Percentiles rank a stretch among this genome's conserved stretches.
Evolutionary conservation across 2,113 vertebrate genomes (phyloP).

Genomic region (Scopus umbretta): DNA sequence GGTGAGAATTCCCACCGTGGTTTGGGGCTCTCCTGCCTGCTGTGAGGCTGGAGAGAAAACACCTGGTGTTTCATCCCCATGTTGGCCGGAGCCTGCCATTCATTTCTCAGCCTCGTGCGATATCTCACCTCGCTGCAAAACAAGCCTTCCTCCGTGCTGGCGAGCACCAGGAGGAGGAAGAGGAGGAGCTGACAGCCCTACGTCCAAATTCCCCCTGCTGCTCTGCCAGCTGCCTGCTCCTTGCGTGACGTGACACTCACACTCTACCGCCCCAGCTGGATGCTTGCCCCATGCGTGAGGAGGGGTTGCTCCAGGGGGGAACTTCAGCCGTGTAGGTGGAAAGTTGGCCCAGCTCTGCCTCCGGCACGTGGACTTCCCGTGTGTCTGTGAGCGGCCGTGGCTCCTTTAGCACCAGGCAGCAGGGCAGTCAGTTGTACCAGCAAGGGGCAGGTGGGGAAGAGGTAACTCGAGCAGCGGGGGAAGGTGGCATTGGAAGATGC

Average conservation of each 20-base stretch:
- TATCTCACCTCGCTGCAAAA: conserved; percentile 43
- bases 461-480: neutral
- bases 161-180: neutral
- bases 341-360: neutral
- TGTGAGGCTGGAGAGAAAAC: neutral
- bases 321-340: neutral
- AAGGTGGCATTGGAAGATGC: neutral
- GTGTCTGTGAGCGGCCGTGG: accelerated
- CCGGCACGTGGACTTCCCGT: accelerated
- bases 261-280: neutral
- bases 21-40: neutral
- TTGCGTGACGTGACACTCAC: neutral
- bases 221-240: conserved; percentile 31
- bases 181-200: conserved; percentile 30
- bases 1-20: neutral
- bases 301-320: neutral
- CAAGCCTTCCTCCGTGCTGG: conserved; percentile 25
- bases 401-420: neutral
- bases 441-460: neutral
- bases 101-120: neutral
- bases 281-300: neutral
- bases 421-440: neutral
- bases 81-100: neutral
- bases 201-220: conserved; percentile 1
- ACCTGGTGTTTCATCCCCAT: neutral